Evolutionary conservation across 92 coral and sea anemone species (phyloP).

Genomic region (Virgularia gustaviana): DNA sequence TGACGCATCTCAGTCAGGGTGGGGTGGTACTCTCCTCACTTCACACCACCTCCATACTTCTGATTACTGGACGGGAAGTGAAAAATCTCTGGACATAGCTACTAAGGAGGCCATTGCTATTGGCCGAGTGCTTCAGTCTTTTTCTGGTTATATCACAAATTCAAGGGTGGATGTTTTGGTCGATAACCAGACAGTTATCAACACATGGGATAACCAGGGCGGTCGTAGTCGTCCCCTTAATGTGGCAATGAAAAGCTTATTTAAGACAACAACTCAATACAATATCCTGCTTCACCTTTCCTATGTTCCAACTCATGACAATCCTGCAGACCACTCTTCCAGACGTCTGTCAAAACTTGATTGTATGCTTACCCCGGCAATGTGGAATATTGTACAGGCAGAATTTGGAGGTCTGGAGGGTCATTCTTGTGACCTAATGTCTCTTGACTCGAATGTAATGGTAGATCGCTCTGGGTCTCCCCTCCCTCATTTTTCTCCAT

Average conservation of each 20-base stretch:
- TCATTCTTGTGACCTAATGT: constrained; percentile 47
- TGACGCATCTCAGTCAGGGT: constrained; percentile 49
- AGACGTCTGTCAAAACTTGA: constrained; percentile 50
- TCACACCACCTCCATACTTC: constrained; percentile 9
- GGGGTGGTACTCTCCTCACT: constrained; percentile 33
- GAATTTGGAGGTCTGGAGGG: constrained; percentile 37
- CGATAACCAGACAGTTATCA: no score
- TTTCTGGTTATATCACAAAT: no score
- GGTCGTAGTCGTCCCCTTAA: background rate
- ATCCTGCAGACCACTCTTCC: constrained; percentile 54
- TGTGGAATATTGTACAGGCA: constrained; percentile 36
- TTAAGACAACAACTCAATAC: background rate
- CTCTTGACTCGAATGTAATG: constrained; percentile 46
- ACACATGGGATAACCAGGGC: no score
- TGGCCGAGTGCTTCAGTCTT: no score
- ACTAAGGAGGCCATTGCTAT: constrained; percentile 7
- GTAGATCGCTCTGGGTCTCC: constrained; percentile 13
- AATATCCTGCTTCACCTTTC: constrained; percentile 34
- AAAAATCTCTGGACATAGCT: background rate
- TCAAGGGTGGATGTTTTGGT: no score
- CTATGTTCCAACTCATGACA: constrained; percentile 40
- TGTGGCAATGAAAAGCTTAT: constrained; percentile 5
- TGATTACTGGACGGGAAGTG: constrained; percentile 44
- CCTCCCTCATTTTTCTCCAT: constrained; percentile 50
- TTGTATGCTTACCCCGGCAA: constrained; percentile 11